Evolutionary conservation across 2,113 vertebrate species (phyloP).

Genomic region (Ranitomeya imitator): DNA sequence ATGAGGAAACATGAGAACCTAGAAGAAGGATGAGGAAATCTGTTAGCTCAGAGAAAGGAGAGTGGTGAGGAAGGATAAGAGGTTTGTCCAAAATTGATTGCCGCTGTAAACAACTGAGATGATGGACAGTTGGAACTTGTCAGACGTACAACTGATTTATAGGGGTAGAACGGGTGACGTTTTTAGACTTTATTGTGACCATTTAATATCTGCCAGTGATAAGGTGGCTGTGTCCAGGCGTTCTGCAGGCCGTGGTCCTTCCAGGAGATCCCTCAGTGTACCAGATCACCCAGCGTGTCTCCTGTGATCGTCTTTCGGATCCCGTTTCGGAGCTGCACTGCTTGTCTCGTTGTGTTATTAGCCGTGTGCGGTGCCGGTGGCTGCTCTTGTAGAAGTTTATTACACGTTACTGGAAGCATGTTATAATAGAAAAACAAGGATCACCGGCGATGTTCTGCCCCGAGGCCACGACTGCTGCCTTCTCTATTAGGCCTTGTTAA

Average conservation of each 20-base stretch:
- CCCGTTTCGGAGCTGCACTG: not conserved
- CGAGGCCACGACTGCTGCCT: constrained; percentile 29
- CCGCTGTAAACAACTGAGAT: not conserved
- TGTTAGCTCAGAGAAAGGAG: not conserved
- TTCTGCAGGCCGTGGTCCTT: not conserved
- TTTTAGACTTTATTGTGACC: not conserved
- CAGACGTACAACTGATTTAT: not conserved
- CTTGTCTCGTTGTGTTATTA: not conserved
- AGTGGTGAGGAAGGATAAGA: not conserved
- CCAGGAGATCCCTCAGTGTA: not conserved
- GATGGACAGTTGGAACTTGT: not conserved
- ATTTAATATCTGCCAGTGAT: not conserved
- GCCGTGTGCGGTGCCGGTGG: constrained; percentile 16
- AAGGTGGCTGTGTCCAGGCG: not conserved
- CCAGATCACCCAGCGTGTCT: not conserved
- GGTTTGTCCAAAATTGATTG: not conserved
- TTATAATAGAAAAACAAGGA: constrained; percentile 37
- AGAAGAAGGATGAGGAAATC: not conserved
- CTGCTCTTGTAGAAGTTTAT: constrained; percentile 48
- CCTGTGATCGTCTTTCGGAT: not conserved
- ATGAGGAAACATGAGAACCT: not conserved
- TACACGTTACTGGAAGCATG: constrained; percentile 37
- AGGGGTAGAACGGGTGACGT: too few species aligned
- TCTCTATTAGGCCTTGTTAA: constrained; percentile 47
- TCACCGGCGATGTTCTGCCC: constrained; percentile 24